Evolutionary conservation across 1,140 invertebrate genomes (phyloP).

Genomic region (Cydia strobilella): DNA sequence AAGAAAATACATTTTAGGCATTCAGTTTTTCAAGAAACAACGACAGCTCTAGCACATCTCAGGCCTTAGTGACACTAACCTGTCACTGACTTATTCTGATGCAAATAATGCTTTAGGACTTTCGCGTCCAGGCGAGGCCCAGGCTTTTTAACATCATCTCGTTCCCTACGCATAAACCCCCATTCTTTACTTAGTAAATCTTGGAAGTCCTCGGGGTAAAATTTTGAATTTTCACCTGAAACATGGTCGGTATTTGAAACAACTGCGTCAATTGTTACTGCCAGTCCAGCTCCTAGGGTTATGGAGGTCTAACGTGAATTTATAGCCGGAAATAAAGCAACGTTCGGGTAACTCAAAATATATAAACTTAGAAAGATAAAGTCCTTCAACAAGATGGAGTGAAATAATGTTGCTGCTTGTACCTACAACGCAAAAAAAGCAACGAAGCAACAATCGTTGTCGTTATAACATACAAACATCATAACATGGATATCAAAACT

Average conservation of each 20-base stretch:
- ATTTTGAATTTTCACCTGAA: constrained; percentile 79
- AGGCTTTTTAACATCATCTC: constrained; percentile 97
- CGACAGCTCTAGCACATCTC: constrained; percentile 61
- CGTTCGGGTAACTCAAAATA: constrained; percentile 42
- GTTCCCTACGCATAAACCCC: constrained; percentile 91
- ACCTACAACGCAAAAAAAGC: constrained; percentile 58
- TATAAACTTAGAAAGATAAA: constrained; percentile 39
- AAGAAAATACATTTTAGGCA: constrained; percentile 36
- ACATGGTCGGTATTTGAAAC: constrained; percentile 69
- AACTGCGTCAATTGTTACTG: constrained; percentile 43
- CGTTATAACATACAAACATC: constrained; percentile 40
- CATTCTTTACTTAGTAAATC: constrained; percentile 80
- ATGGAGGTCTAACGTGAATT: constrained; percentile 42
- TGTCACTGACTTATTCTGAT: constrained; percentile 75
- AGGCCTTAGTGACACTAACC: constrained; percentile 74
- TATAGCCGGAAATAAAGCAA: constrained; percentile 43
- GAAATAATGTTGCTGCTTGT: constrained; percentile 47
- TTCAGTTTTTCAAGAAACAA: constrained; percentile 54
- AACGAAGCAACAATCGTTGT: constrained; percentile 59
- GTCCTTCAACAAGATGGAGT: constrained; percentile 44
- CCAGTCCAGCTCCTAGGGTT: constrained; percentile 35
- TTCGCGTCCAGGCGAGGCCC: constrained; percentile 86
- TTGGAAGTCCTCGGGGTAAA: constrained; percentile 77
- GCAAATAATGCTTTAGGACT: constrained; percentile 68
- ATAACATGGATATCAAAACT: constrained; percentile 28